A percentile compares a stretch with the other conserved stretches of the same genome.
Evolutionary conservation across 2,888 invertebrate species (phyloP).

Genomic region (Dendrolimus pini): DNA sequence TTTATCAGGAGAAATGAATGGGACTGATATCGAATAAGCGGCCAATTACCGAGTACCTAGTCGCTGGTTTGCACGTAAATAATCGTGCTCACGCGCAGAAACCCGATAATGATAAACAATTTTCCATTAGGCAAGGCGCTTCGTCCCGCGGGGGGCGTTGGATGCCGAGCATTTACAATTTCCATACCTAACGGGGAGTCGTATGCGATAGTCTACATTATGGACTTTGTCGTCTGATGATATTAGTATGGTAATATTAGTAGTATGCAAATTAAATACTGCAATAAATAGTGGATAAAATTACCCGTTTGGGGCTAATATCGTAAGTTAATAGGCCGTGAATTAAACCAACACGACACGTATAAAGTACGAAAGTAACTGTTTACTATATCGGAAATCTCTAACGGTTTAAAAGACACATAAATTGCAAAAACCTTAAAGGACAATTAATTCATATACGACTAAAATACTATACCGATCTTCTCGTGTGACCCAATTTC

Average conservation of each 20-base stretch:
- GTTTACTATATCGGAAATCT: too few relatives aligned
- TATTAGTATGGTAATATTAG: constrained; percentile 59
- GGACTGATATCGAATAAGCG: constrained; percentile 65
- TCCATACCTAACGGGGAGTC: constrained; percentile 48
- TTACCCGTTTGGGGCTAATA: constrained; percentile 40
- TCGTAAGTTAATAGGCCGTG: constrained; percentile 34
- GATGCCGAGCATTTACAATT: constrained; percentile 37
- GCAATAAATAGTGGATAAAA: constrained; percentile 49
- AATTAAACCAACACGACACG: constrained; percentile 34
- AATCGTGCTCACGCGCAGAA: constrained; percentile 64
- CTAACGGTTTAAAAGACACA: too few relatives aligned
- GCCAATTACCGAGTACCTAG: constrained; percentile 54
- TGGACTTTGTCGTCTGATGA: constrained; percentile 52
- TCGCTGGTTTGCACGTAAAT: constrained; percentile 57
- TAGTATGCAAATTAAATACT: constrained; percentile 60
- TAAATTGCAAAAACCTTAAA: too few relatives aligned
- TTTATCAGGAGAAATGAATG: constrained; percentile 69
- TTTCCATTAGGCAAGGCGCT: constrained; percentile 52
- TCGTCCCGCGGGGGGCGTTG: constrained; percentile 22
- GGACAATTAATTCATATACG: too few relatives aligned
- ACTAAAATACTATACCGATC: constrained; percentile 12
- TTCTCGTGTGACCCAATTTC: constrained; percentile 30
- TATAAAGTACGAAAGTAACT: constrained; percentile 26
- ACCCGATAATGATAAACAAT: constrained; percentile 61
- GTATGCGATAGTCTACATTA: constrained; percentile 55